Base-by-base conservation (phyloP, 2,113 vertebrate genomes). In the Patagioenas fasciata region DNA sequence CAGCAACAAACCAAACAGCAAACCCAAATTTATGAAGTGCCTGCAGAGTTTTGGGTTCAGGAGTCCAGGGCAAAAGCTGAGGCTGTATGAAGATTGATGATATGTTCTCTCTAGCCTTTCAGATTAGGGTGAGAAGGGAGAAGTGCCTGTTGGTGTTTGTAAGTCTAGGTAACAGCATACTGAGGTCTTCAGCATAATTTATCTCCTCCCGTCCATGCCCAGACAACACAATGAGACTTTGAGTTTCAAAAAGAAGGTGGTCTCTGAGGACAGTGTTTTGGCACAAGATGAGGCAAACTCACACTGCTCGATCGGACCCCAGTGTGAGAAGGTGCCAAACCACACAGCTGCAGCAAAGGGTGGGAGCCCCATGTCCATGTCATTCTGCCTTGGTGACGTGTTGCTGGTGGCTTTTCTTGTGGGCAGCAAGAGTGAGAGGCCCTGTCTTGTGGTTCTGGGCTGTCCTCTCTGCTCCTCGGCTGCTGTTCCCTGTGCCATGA, bases 321-420 rank as follows among this genome's bases (percentile, higher is more conserved):
- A 74, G 34, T 74, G 29, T 82, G 75, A 85, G 71, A 84, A 81
- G 81, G 51, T 90, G 84, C 13, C 70, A 95, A 95, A 90, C 64
- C 72, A 79, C 84, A 86, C 8, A 54, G 38, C 29, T 65, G 28
- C 54, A 84, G 61, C 24, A 62, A 32, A 80, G 26, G 3, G 1
- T 74, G 10, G 44, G 23, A 80, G 34, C 31, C 57, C 36, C 32
- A 12, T 54, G 83, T 86, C 32, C 58, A 15, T 5, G 0, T 32
- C 9, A 4, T 24, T 36, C 38, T 66, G 47, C 61, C 62, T 70
- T 61, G 44, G 28, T 1, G 2, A 92, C 60, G 50, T 48, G 34
- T 29, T 77, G 40, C 29, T 65, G 44, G n/a, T 73, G 51, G 58
- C 31, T 85, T 87, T 82, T 87, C 36, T 88, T 70, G 69, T 67